phyloP scores from a whole-genome alignment of 2,797 vertebrate genomes.

The Podarcis lilfordi region DNA sequence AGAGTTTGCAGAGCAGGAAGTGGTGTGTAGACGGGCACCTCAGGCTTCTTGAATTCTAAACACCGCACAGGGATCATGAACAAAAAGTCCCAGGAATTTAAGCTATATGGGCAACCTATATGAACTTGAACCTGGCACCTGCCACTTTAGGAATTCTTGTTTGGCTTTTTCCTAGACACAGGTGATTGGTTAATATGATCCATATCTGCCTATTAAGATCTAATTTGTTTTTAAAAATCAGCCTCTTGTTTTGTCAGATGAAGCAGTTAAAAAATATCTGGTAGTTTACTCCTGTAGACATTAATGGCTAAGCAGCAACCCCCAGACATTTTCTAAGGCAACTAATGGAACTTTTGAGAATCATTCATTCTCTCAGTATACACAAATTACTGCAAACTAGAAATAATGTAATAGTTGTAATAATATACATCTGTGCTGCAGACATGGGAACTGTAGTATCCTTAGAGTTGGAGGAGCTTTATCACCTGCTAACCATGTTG shows the following conservation, averaged over 20 bases:
- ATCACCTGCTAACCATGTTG: not conserved
- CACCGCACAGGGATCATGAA: too few species aligned
- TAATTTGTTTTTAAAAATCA: too few species aligned
- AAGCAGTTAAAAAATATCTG: not conserved
- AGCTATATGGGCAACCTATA: not conserved
- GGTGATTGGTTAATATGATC: not conserved
- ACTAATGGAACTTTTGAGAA: not conserved
- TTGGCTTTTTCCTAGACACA: not conserved
- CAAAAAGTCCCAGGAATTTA: too few species aligned
- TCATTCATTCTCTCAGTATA: too few species aligned
- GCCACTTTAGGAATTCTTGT: not conserved
- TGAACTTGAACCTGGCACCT: too few species aligned
- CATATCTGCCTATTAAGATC: too few species aligned
- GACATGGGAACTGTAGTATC: not conserved
- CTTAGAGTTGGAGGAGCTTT: not conserved
- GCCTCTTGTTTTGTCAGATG: not conserved
- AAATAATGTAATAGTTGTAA: too few species aligned
- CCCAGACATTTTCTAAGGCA: too few species aligned
- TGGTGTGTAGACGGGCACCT: not conserved
- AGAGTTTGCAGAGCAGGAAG: too few species aligned
- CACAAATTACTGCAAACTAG: too few species aligned
- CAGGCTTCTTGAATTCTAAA: not conserved
- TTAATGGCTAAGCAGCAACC: not conserved
- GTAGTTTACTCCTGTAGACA: not conserved
- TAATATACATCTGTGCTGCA: not conserved